Conservation (phyloP, 2,888 invertebrate genomes). For the Epinotia bilunana region DNA sequence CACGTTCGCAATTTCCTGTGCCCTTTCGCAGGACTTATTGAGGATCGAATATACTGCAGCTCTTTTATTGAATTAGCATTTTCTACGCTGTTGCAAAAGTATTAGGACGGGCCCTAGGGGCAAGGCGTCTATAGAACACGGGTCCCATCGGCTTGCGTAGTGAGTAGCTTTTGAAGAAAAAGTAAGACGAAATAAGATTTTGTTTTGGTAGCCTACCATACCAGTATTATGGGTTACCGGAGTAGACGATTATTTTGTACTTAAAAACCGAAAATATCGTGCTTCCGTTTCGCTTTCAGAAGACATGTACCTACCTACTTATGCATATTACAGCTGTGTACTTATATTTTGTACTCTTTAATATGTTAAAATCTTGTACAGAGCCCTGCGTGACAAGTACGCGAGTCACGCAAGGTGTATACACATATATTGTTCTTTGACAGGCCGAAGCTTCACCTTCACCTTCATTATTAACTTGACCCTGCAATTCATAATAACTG, state of each 20-base stretch:
- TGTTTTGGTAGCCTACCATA: no score
- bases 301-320: no score
- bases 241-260: no score
- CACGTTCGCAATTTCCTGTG: constrained; percentile 22
- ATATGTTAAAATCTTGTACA: constrained; percentile 2
- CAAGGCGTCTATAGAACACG: no score
- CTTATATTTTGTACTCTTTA: not conserved
- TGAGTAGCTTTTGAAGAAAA: no score
- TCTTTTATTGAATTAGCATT: constrained; percentile 16
- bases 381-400: constrained; percentile 17
- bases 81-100: not conserved
- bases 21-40: not conserved
- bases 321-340: not conserved
- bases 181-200: no score
- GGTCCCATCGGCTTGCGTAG: no score
- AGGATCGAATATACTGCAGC: not conserved
- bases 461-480: not conserved
- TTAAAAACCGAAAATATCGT: no score
- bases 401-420: constrained; percentile 8
- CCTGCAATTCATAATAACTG: not conserved
- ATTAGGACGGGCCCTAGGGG: not conserved
- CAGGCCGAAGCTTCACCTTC: constrained; percentile 8
- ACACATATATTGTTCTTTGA: constrained; percentile 9
- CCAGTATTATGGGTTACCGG: no score
- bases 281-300: no score